Conservation (phyloP, 2,113 vertebrate species). For the Trogon melanurus region DNA sequence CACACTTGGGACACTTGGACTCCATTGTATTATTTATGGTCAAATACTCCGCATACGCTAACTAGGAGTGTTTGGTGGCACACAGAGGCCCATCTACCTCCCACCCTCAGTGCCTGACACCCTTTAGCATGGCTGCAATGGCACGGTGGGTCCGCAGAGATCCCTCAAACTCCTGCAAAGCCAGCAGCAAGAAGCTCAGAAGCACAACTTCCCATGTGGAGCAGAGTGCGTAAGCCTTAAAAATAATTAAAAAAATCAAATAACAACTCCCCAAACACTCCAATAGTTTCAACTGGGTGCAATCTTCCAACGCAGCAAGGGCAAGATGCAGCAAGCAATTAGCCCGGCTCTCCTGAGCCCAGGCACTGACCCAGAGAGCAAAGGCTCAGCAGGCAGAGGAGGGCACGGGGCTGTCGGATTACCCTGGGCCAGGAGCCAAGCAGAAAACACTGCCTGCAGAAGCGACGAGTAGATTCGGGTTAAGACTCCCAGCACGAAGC, state of each 20-base stretch:
- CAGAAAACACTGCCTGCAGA: neutral
- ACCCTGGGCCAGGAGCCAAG: neutral
- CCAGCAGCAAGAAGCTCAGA: neutral
- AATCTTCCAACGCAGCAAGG: neutral
- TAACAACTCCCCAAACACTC: neutral
- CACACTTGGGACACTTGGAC: neutral
- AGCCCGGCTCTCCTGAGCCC: neutral
- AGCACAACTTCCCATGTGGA: neutral
- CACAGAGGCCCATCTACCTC: neutral
- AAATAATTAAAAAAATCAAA: neutral
- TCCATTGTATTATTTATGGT: neutral
- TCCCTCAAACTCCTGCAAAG: neutral
- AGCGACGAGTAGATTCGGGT: neutral
- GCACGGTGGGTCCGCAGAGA: neutral
- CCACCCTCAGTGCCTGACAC: neutral
- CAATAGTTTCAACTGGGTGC: neutral
- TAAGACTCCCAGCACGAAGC: neutral
- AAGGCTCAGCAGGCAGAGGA: neutral
- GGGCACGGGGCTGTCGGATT: neutral
- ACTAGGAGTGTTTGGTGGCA: neutral
- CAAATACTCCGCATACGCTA: neutral
- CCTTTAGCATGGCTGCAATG: too few relatives aligned
- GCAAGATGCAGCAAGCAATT: neutral
- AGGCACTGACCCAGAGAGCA: neutral
- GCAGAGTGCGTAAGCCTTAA: too few relatives aligned